These are phyloP conservation scores for Caenorhabditis macrosperma DNA, from an alignment of 2,888 invertebrate species.

Conservation along the genomic window DNA sequence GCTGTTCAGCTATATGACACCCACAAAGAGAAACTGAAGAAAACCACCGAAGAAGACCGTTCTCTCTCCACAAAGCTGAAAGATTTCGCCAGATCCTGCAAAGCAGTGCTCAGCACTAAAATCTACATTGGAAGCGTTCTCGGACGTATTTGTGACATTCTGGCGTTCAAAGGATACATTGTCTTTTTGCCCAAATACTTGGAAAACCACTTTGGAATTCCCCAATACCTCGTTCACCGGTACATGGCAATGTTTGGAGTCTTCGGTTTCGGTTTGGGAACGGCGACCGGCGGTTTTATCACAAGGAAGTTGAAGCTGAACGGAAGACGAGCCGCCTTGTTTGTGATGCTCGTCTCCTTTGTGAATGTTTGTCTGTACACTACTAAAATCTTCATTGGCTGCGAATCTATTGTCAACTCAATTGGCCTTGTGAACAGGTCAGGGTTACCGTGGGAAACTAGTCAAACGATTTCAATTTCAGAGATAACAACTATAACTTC, in stretches of 20 bases:
- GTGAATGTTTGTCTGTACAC: slow-evolving; percentile 73
- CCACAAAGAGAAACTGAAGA: slow-evolving; percentile 49
- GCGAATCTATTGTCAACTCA: slow-evolving; percentile 76
- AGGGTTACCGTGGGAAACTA: slow-evolving; percentile 2
- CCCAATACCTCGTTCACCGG: slow-evolving; percentile 78
- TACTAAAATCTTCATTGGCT: slow-evolving; percentile 76
- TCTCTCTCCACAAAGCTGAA: slow-evolving; percentile 42
- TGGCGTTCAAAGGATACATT: slow-evolving; percentile 80
- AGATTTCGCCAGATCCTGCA: slow-evolving; percentile 71
- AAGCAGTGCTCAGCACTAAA: slow-evolving; percentile 70
- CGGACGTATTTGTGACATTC: slow-evolving; percentile 78
- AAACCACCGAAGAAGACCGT: slow-evolving; percentile 32
- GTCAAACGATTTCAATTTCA: slow-evolving; percentile 29
- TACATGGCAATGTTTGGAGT: slow-evolving; percentile 80
- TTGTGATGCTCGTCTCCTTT: slow-evolving; percentile 73
- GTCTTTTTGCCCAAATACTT: slow-evolving; percentile 80
- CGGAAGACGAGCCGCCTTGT: slow-evolving; percentile 68
- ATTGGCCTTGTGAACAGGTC: slow-evolving; percentile 67
- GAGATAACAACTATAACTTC: slow-evolving; percentile 74
- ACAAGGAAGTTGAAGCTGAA: slow-evolving; percentile 70
- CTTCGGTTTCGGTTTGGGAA: slow-evolving; percentile 79
- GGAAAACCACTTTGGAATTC: slow-evolving; percentile 80
- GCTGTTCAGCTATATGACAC: slow-evolving; percentile 52
- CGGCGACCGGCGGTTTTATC: slow-evolving; percentile 72
- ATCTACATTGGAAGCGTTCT: slow-evolving; percentile 75